Base-by-base conservation (phyloP, 2,113 vertebrate genomes). In the Noturus placidus region DNA sequence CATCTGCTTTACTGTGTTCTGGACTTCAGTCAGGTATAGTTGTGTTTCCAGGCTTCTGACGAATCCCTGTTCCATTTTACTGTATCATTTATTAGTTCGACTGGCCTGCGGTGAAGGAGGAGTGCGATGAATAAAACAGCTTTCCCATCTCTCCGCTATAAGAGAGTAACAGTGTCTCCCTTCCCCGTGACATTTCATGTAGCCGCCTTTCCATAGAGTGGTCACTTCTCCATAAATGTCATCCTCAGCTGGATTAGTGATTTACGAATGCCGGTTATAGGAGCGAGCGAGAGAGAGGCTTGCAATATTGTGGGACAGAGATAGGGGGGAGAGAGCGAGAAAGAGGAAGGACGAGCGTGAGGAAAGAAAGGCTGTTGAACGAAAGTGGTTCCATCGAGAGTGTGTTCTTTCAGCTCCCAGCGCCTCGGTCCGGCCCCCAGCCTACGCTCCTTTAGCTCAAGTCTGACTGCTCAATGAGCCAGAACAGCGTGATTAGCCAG, bases 201-300 rank as follows among this genome's bases (percentile, higher is more conserved):
- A 86, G 69, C 85, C 27, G 77, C 84, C 87, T 87, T 89, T 88
- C 87, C 87, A 85, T 72, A 77, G 77, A 88, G 67, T 89, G 90
- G 84, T 90, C 91, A 89, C 74, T 90, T 88, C 88, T 91, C 82
- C 82, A 87, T 89, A 90, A 91, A 91, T 89, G 91, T 91, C 89
- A 90, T 88, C 87, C 87, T 89, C 86, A 88, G 89, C 86, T 82
- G 88, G 89, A 86, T 87, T 82, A 82, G 69, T 91, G 88, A 88
- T 89, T 87, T 88, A 89, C 87, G 90, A 89, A 89, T 77, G 86
- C 61, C 85, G 72, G 79, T 70, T 89, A 38, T 63, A 65, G 46
- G 70, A 74, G 57, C 67, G 67, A 61, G 63, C 14, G 84, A 63
- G 61, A 50, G n/a, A 52, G 79, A 69, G 65, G 72, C 35, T 69